Conservation (phyloP, 2,113 vertebrate species). For the Chaetodon trifascialis region DNA sequence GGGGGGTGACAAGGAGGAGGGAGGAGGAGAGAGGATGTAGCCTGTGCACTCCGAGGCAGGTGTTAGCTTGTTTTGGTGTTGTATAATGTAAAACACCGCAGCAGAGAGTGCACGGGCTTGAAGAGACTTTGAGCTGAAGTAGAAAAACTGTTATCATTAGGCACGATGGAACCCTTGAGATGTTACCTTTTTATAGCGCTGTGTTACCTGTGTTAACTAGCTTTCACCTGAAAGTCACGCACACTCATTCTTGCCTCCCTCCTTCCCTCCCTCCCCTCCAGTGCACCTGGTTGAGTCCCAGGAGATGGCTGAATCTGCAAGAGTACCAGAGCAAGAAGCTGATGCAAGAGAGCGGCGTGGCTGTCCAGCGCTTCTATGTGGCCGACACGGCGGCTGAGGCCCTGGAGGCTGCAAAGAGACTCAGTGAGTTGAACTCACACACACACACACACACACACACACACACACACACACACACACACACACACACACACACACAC, state of each 20-base stretch:
- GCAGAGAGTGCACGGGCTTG: background rate
- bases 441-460: no score
- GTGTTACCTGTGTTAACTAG: slow-evolving; percentile 33
- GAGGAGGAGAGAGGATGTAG: slow-evolving; percentile 32
- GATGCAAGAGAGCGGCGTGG: slow-evolving; percentile 95
- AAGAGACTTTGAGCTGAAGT: slow-evolving; percentile 19
- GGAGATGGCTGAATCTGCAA: slow-evolving; percentile 98
- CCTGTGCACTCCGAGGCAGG: slow-evolving; percentile 21
- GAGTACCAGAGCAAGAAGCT: slow-evolving; percentile 99
- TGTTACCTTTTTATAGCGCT: background rate
- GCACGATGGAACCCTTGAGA: background rate
- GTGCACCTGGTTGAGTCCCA: slow-evolving; percentile 85
- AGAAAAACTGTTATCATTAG: slow-evolving; percentile 30
- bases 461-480: no score
- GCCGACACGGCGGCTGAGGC: slow-evolving; percentile 92
- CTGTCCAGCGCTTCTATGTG: slow-evolving; percentile 96
- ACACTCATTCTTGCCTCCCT: background rate
- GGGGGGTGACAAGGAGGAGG: background rate
- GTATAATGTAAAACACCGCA: slow-evolving; percentile 21
- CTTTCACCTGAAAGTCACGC: slow-evolving; percentile 12
- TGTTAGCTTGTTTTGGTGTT: slow-evolving; percentile 36
- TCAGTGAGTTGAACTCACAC: slow-evolving; percentile 88
- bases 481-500: no score
- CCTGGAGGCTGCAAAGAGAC: slow-evolving; percentile 92
- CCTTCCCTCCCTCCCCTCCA: slow-evolving; percentile 65